Base-by-base conservation (phyloP, 2,113 vertebrate species). In the Antechinus flavipes region DNA sequence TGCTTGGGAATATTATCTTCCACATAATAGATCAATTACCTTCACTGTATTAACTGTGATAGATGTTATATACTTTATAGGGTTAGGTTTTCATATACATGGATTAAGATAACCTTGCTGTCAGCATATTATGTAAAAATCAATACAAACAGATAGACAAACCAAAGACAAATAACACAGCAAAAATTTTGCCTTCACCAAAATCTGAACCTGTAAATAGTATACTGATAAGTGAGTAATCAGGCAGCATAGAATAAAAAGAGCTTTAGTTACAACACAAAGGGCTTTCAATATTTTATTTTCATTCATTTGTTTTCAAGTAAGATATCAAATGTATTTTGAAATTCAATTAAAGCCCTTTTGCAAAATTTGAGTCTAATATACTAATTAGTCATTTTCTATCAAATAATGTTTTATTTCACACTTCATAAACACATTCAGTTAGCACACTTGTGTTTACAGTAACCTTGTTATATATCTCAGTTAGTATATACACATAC, bases 91-190 rank as follows among this genome's bases (percentile, higher is more conserved):
- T 30, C 91, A 92, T 42, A 97, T 95, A 90, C 93, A 26, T 94
- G 68, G 14, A 30, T 76, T 54, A 98, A 98, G 95, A 97, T 90
- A 94, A 98, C 92, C 94, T 98, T 98, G 94, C 47, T 93, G 94
- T 27, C 92, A 56, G 91, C 47, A 95, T 2, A 89, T 91, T 58
- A 94, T 98, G 96, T 96, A 95, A 56, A 98, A 98, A 97, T 95
- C 95, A 95, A 95, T 89, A 91, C 91, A 97, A 98, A 91, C 52
- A 97, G 92, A 96, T 35, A 61, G 0, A 30, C 96, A 94, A 98
- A 97, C 16, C 90, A 97, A 98, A 97, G 94, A 54, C 93, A 96
- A 97, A 58, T 52, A 97, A 96, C 2, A 5, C 93, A 92, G 84
- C 92, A 97, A 96, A 96, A 95, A 3, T 30, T 6, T 89, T 97